These are phyloP conservation scores for Enteromius fasciolatus DNA, from an alignment of 2,797 vertebrate genomes.

Conservation along the genomic window DNA sequence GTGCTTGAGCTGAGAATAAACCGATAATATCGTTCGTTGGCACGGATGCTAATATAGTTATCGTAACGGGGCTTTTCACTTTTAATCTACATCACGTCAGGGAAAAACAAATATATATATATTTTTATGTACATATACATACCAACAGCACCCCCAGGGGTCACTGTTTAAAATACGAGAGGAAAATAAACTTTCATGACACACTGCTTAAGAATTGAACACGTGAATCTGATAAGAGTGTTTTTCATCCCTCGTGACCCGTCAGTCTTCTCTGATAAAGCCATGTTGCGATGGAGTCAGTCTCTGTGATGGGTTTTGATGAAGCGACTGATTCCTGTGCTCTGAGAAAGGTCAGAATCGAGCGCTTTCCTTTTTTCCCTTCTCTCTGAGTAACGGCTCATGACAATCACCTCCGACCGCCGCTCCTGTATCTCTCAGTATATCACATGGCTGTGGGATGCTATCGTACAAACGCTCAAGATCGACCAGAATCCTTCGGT, in stretches of 20 bases:
- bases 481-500: neutral
- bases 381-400: neutral
- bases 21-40: too few species aligned
- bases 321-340: neutral
- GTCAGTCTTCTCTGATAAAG: neutral
- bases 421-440: neutral
- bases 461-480: neutral
- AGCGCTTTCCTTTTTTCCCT: neutral
- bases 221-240: too few species aligned
- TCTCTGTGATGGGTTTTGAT: neutral
- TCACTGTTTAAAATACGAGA: too few species aligned
- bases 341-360: constrained; percentile 26
- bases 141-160: too few species aligned
- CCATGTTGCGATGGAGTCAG: neutral
- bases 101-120: too few species aligned
- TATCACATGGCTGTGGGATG: neutral
- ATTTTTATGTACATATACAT: too few species aligned
- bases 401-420: neutral
- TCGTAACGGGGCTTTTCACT: too few species aligned
- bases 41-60: too few species aligned
- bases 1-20: too few species aligned
- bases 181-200: too few species aligned
- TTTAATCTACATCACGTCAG: too few species aligned
- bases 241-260: neutral
- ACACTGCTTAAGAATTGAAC: too few species aligned